Conservation (phyloP, 1,140 invertebrate species). For the Myzus persicae region DNA sequence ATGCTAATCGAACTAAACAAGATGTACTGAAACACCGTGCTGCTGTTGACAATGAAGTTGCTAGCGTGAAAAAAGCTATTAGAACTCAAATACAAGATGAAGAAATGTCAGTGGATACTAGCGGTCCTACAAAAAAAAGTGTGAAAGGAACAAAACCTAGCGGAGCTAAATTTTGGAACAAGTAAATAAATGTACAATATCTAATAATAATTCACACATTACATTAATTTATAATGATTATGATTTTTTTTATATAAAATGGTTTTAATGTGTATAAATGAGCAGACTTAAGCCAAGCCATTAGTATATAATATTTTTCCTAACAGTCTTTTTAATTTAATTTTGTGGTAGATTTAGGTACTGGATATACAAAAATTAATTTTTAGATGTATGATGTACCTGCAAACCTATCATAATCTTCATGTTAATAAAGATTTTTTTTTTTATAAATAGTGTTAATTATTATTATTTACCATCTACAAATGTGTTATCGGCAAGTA, state of each 20-base stretch:
- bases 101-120: conserved; percentile 56
- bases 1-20: conserved; percentile 87
- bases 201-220: neutral
- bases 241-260: conserved; percentile 7
- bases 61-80: conserved; percentile 82
- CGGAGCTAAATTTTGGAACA: conserved; percentile 41
- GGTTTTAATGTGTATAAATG: conserved; percentile 23
- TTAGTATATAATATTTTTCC: neutral
- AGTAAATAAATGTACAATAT: conserved; percentile 7
- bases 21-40: conserved; percentile 81
- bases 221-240: neutral
- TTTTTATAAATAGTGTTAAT: neutral
- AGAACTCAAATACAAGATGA: conserved; percentile 73
- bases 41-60: conserved; percentile 84
- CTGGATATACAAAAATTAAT: neutral
- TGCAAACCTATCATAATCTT: neutral
- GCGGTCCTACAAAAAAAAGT: conserved; percentile 23
- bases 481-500: neutral
- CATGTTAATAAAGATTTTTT: neutral
- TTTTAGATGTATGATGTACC: neutral
- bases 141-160: conserved; percentile 6
- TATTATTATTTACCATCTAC: neutral
- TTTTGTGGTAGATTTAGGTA: neutral
- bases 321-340: neutral
- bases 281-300: neutral